phyloP scores from a whole-genome alignment of 2,113 vertebrate genomes.

The Hemiscyllium ocellatum region DNA sequence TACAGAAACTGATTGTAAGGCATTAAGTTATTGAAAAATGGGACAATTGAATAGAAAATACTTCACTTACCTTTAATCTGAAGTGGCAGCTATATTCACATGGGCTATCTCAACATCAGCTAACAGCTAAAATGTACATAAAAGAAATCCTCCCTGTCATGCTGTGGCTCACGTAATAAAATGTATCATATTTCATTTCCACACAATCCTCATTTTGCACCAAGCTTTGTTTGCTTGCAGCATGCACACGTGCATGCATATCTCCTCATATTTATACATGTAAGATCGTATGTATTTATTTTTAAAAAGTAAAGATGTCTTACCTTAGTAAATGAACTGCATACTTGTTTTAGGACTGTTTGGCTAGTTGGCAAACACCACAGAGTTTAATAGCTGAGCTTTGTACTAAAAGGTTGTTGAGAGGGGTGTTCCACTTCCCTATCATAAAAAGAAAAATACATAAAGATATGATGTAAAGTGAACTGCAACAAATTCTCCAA shows the following conservation, averaged over 20 bases:
- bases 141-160: constrained; percentile 2
- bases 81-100: neutral
- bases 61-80: neutral
- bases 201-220: neutral
- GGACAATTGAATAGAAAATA: neutral
- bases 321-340: constrained; percentile 95
- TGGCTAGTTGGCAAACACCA: constrained; percentile 70
- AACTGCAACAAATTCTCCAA: constrained; percentile 84
- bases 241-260: constrained; percentile 42
- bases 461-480: constrained; percentile 68
- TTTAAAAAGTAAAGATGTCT: constrained; percentile 46
- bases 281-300: constrained; percentile 31
- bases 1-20: neutral
- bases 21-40: neutral
- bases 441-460: constrained; percentile 60
- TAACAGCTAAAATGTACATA: neutral
- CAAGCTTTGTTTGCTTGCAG: neutral
- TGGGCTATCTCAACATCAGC: neutral
- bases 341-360: constrained; percentile 85
- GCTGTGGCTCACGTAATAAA: neutral
- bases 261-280: neutral
- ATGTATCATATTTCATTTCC: neutral
- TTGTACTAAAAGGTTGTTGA: constrained; percentile 59
- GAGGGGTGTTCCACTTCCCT: constrained; percentile 58
- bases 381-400: constrained; percentile 54